These are phyloP conservation scores for Boloria selene DNA, from an alignment of 2,888 invertebrate genomes.

Conservation along the genomic window DNA sequence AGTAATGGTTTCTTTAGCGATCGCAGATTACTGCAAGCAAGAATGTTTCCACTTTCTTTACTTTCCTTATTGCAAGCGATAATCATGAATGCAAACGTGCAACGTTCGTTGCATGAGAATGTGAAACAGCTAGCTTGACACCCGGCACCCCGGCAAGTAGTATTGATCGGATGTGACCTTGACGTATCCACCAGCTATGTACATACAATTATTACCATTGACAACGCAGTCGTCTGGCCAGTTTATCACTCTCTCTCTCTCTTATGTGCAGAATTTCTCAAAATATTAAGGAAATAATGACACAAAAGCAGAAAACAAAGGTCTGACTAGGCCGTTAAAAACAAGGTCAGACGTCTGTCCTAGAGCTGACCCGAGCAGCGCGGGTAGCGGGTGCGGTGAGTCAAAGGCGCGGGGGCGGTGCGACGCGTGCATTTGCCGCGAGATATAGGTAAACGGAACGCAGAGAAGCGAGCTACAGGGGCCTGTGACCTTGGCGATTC, in stretches of 20 bases:
- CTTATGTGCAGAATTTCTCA: not conserved
- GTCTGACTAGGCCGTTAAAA: constrained; percentile 13
- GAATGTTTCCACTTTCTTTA: constrained; percentile 77
- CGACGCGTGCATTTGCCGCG: constrained; percentile 74
- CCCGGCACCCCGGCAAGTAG: constrained; percentile 54
- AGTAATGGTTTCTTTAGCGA: constrained; percentile 20
- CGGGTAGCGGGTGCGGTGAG: constrained; percentile 59
- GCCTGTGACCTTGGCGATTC: constrained; percentile 78
- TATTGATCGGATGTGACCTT: constrained; percentile 75
- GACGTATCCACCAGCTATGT: constrained; percentile 63
- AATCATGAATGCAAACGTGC: constrained; percentile 54
- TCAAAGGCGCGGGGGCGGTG: constrained; percentile 68
- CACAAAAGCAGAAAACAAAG: constrained; percentile 2
- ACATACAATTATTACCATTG: constrained; percentile 60
- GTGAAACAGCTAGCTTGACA: constrained; percentile 44
- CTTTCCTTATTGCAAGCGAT: constrained; percentile 64
- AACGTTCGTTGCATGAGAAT: constrained; percentile 47
- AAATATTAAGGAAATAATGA: not conserved
- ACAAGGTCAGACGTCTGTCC: constrained; percentile 50
- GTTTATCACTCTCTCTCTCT: constrained; percentile 33
- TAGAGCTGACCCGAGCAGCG: constrained; percentile 59
- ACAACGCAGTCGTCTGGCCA: constrained; percentile 71
- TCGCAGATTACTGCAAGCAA: constrained; percentile 39
- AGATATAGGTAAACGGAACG: constrained; percentile 81
- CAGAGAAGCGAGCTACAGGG: constrained; percentile 70